Evolutionary conservation across 30 jellyfish, hydroid and myxozoan genomes (phyloP).

Genomic region (Cassiopea andromeda): DNA sequence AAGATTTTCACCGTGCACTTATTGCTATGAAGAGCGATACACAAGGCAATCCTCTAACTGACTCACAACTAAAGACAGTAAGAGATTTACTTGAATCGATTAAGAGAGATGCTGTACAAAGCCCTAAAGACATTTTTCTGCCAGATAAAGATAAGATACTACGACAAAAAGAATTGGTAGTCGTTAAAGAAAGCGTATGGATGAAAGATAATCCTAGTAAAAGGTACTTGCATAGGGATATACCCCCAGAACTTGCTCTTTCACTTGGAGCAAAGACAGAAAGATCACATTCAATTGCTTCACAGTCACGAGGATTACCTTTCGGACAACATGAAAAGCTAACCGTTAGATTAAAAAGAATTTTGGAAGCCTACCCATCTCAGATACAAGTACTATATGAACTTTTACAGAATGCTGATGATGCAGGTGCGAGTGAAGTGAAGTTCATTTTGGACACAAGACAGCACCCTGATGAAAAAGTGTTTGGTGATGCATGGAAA

Average conservation of each 20-base stretch:
- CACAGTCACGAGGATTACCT: constrained; percentile 17
- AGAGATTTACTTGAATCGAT: constrained; percentile 55
- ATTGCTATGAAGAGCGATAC: neutral
- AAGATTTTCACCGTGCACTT: constrained; percentile 32
- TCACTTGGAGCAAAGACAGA: constrained; percentile 59
- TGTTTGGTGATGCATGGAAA: constrained; percentile 78
- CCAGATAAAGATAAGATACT: constrained; percentile 59
- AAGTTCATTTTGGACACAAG: constrained; percentile 64
- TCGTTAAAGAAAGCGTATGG: constrained; percentile 65
- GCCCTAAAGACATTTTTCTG: constrained; percentile 11
- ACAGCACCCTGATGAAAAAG: constrained; percentile 27
- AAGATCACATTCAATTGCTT: constrained; percentile 30
- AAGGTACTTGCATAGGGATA: constrained; percentile 30
- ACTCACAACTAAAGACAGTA: constrained; percentile 22
- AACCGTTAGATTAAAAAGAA: constrained; percentile 71
- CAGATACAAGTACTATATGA: constrained; percentile 62
- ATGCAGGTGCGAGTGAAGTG: constrained; percentile 85
- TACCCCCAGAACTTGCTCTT: constrained; percentile 51
- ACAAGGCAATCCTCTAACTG: neutral
- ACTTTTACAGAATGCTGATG: constrained; percentile 90
- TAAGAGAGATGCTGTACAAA: neutral
- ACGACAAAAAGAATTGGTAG: neutral
- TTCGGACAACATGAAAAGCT: constrained; percentile 85
- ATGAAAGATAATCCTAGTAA: constrained; percentile 6
- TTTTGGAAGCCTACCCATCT: constrained; percentile 72